Evolutionary conservation across 2,888 invertebrate species (phyloP), one percentile per base, ranked within the genome.

Genomic region (Acrocyrtus sp.): DNA sequence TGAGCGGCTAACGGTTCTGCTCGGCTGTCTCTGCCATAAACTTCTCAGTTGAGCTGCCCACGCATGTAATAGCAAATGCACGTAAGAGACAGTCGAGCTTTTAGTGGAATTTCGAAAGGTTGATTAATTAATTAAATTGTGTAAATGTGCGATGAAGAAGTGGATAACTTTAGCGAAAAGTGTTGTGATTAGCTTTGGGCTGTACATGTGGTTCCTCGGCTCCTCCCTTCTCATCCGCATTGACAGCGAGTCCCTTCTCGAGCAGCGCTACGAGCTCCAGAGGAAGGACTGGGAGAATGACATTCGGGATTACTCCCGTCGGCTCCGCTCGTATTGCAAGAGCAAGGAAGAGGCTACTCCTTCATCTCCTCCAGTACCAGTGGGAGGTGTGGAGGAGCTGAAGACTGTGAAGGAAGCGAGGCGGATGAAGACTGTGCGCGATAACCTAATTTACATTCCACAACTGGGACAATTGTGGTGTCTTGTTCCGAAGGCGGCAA

Each of bases 401-500:
- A 41, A 50, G 17, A 19, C n/a, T 65, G 19, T 41, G 27, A n/a
- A 22, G 17, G 43, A 39, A 15, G 75, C 72, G 2, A 54, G 61
- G 45, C 60, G 51, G 29, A 68, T 72, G 24, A 76, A 78, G 34
- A 26, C 68, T 15, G 17, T 78, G 3, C 51, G 74, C 0, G 77
- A 79, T 27, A 74, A 75, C 50, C 27, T 81, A 10, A 61, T 79
- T 24, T 78, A 70, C 45, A 67, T 81, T 41, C 78, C 79, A n/a
- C 58, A 75, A 12, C 48, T 79, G 12, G 29, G 63, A 5, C 79
- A 81, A 72, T 72, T 79, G 76, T 81, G 80, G 80, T 81, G 80
- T 53, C 65, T 81, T 3, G 79, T 79, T 8, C 80, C 80, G 8
- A 79, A 81, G 66, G 80, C 80, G 19, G 80, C 77, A 0, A 80